Conservation (phyloP, 1,140 invertebrate species). For the Psilanteris sp. region DNA sequence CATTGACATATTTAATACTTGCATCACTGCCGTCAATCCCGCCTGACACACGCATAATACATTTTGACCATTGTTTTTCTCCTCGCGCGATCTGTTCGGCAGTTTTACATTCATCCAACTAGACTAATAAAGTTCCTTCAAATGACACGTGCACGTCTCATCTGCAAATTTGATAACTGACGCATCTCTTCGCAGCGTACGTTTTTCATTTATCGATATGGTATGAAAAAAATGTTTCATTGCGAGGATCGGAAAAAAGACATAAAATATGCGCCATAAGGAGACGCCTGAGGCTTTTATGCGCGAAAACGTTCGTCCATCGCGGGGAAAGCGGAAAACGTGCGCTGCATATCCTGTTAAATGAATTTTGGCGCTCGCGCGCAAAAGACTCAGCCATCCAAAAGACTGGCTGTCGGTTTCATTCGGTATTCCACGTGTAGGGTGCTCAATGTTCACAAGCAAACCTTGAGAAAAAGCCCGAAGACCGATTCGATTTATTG, state of each 20-base stretch:
- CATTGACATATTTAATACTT: too few relatives aligned
- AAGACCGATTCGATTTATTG: constrained; percentile 12
- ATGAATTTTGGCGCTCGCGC: constrained; percentile 33
- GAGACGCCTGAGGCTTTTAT: constrained; percentile 31
- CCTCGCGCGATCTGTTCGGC: too few relatives aligned
- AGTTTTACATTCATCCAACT: too few relatives aligned
- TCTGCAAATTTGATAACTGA: too few relatives aligned
- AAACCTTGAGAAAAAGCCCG: constrained; percentile 20
- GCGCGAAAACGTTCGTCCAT: constrained; percentile 21
- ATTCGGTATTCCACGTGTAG: constrained; percentile 38
- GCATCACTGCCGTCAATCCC: too few relatives aligned
- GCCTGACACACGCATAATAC: too few relatives aligned
- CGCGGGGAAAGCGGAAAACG: constrained; percentile 52
- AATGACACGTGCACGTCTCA: too few relatives aligned
- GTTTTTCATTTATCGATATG: too few relatives aligned
- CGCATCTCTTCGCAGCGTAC: too few relatives aligned
- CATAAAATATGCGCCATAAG: constrained; percentile 2
- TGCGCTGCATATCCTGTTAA: constrained; percentile 32
- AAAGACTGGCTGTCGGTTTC: constrained; percentile 30
- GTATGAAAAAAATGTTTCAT: constrained; percentile 14
- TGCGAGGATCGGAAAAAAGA: constrained; percentile 2
- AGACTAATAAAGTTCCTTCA: too few relatives aligned
- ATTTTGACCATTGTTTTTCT: too few relatives aligned
- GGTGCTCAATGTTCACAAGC: constrained; percentile 26
- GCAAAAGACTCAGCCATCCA: constrained; percentile 4